These are phyloP conservation scores for Australoheros scitulus DNA, from an alignment of 2,113 vertebrate species.

Conservation along the genomic window DNA sequence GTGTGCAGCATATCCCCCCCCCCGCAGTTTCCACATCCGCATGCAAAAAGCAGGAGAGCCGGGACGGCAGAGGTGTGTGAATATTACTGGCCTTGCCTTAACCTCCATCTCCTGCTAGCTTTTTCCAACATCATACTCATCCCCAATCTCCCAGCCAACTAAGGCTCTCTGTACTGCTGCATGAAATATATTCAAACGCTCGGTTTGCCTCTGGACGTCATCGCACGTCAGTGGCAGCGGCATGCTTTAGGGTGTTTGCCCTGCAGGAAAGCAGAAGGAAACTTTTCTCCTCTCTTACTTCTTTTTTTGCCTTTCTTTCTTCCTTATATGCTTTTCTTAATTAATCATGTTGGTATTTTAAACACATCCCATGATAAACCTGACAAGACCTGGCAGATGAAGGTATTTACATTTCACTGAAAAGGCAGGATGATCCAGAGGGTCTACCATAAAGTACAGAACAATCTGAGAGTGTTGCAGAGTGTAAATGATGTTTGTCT, in stretches of 20 bases:
- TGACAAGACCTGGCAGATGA: not conserved
- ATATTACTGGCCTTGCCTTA: constrained; percentile 15
- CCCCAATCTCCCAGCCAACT: constrained; percentile 7
- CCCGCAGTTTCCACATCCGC: constrained; percentile 16
- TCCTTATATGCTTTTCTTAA: not conserved
- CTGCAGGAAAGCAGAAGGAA: constrained; percentile 27
- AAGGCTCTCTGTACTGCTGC: not conserved
- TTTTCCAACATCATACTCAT: constrained; percentile 12
- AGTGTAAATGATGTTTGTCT: not conserved
- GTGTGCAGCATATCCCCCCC: not conserved
- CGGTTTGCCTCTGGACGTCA: constrained; percentile 13
- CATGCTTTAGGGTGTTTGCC: constrained; percentile 7
- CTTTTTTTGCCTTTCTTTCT: not conserved
- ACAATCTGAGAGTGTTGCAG: not conserved
- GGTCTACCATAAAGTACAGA: not conserved
- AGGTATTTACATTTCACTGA: not conserved
- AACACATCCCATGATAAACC: not conserved
- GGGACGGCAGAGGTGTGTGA: constrained; percentile 24
- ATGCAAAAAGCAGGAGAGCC: constrained; percentile 1
- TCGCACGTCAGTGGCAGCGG: constrained; percentile 24
- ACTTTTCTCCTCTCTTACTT: not conserved
- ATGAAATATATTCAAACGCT: constrained; percentile 37
- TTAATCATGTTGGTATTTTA: not conserved
- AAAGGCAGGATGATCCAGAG: not conserved
- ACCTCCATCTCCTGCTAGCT: constrained; percentile 19